Percentiles rank a stretch among this genome's conserved stretches.
These are phyloP conservation scores for Cremastinae sp. DNA, from an alignment of 2,888 invertebrate genomes.

Conservation along the genomic window DNA sequence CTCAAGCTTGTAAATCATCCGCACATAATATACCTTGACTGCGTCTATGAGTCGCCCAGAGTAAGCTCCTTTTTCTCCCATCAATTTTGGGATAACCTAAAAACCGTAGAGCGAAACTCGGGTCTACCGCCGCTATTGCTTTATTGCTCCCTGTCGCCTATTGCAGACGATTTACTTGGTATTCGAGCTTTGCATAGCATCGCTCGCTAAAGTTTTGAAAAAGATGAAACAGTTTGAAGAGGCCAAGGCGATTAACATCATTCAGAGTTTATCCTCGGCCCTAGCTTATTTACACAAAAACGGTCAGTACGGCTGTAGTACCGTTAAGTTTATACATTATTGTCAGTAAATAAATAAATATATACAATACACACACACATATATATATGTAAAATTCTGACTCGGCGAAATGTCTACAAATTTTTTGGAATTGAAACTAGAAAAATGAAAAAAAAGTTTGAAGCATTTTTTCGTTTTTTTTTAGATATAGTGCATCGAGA, in stretches of 20 bases:
- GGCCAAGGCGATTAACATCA: conserved; percentile 74
- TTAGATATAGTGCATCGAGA: conserved; percentile 81
- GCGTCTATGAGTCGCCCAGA: conserved; percentile 82
- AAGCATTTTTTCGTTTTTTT: not conserved
- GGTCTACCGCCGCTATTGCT: too few species aligned
- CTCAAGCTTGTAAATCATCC: conserved; percentile 83
- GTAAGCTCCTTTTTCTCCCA: conserved; percentile 37
- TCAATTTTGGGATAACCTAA: not conserved
- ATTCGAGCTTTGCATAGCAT: conserved; percentile 82
- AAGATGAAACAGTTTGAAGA: conserved; percentile 76
- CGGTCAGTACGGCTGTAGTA: conserved; percentile 68
- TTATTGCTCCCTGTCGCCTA: too few species aligned
- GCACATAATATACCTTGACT: conserved; percentile 82
- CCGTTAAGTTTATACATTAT: not conserved
- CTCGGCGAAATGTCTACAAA: too few species aligned
- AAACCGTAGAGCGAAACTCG: not conserved
- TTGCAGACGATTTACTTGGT: conserved; percentile 82
- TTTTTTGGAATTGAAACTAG: too few species aligned
- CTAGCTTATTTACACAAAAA: conserved; percentile 80
- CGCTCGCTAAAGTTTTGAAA: conserved; percentile 79
- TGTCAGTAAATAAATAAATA: not conserved
- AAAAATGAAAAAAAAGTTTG: too few species aligned
- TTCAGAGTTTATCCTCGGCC: conserved; percentile 77
- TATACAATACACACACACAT: not conserved
- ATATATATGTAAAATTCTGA: too few species aligned